Evolutionary conservation across 1,140 invertebrate genomes (phyloP).

Genomic region (Drosophila tani): DNA sequence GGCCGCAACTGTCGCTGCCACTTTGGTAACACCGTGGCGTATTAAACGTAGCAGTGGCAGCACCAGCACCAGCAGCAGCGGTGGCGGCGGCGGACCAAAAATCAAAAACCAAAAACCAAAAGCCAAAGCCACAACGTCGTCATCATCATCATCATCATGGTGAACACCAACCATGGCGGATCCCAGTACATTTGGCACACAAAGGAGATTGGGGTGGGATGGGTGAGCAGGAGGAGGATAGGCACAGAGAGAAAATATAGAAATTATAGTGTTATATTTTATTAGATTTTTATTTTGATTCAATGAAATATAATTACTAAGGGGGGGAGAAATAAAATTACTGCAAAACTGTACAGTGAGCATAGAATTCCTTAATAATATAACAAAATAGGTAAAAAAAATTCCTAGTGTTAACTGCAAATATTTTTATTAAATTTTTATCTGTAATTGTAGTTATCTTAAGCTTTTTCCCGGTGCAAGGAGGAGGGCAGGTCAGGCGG

Average conservation of each 20-base stretch:
- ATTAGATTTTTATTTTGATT: too few relatives aligned
- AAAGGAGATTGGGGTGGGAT: slow-evolving; percentile 15
- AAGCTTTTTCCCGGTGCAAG: slow-evolving; percentile 13
- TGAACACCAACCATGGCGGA: slow-evolving; percentile 52
- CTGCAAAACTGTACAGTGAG: too few relatives aligned
- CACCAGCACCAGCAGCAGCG: slow-evolving; percentile 12
- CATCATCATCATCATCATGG: slow-evolving; percentile 65
- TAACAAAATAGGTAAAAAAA: too few relatives aligned
- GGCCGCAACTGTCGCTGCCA: slow-evolving; percentile 82
- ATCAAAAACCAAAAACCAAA: slow-evolving; percentile 49
- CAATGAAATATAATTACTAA: too few relatives aligned
- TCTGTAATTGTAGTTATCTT: too few relatives aligned
- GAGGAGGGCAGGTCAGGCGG: slow-evolving; percentile 40
- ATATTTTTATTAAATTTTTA: too few relatives aligned
- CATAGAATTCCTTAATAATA: too few relatives aligned
- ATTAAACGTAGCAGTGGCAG: slow-evolving; percentile 72
- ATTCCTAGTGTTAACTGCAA: too few relatives aligned
- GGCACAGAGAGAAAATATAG: slow-evolving; percentile 10
- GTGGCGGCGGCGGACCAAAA: slow-evolving; percentile 51
- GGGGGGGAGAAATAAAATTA: too few relatives aligned
- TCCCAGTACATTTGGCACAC: slow-evolving; percentile 60
- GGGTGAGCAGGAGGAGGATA: slow-evolving; percentile 4
- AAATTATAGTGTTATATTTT: too few relatives aligned
- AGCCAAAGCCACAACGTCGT: slow-evolving; percentile 70
- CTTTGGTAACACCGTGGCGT: slow-evolving; percentile 80